Evolutionary conservation across 2,113 vertebrate genomes (phyloP).

Genomic region (Porphyrio hochstetteri): DNA sequence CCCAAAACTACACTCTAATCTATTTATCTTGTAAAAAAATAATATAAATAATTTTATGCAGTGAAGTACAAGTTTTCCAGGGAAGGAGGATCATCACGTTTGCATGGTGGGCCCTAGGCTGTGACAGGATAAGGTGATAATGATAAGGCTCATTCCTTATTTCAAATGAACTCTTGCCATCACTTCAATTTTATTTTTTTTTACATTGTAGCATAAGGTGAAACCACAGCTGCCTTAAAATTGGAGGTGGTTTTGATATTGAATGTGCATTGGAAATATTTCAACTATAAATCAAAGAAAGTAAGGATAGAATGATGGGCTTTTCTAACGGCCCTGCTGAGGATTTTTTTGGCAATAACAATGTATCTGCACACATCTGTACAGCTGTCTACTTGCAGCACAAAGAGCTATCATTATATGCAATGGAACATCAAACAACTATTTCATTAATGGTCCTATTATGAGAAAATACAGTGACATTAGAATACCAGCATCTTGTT

Average conservation of each 20-base stretch:
- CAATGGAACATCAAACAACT: constrained; percentile 67
- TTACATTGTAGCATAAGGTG: not conserved
- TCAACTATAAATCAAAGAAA: not conserved
- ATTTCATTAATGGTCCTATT: constrained; percentile 66
- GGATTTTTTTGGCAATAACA: not conserved
- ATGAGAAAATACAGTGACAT: constrained; percentile 1
- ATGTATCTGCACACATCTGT: not conserved
- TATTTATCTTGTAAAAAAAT: not conserved
- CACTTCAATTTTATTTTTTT: not conserved
- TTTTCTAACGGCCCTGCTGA: not conserved
- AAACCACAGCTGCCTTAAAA: not conserved
- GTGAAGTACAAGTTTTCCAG: not conserved
- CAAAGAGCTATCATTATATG: constrained; percentile 62
- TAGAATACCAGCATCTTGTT: constrained; percentile 11
- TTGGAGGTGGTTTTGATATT: not conserved
- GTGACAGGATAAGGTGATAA: not conserved
- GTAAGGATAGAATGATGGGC: not conserved
- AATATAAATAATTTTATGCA: fast-evolving
- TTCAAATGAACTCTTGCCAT: not conserved
- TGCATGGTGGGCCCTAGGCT: not conserved
- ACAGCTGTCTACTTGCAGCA: not conserved
- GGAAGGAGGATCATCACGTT: not conserved
- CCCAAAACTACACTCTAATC: not conserved
- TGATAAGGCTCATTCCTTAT: not conserved
- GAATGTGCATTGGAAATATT: not conserved